Conservation (phyloP, 2,888 invertebrate genomes). For the Tetragonula carbonaria region DNA sequence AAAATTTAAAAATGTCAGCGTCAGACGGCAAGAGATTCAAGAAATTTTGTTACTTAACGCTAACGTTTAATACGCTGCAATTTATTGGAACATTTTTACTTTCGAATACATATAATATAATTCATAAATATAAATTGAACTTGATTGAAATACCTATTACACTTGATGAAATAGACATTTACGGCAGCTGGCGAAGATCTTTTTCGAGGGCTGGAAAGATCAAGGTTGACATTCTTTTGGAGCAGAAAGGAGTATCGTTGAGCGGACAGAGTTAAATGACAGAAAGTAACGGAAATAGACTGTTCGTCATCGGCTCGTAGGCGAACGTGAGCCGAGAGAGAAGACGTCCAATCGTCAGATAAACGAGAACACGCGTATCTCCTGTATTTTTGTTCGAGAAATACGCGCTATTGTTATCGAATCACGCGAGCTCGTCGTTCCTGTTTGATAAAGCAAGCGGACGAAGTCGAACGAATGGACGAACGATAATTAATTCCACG, state of each 20-base stretch:
- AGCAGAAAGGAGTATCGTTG: background rate
- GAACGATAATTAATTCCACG: slow-evolving; percentile 36
- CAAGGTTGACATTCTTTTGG: slow-evolving; percentile 16
- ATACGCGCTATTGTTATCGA: background rate
- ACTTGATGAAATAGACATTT: no score
- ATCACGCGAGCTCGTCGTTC: slow-evolving; percentile 4
- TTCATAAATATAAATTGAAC: no score
- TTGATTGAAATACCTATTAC: no score
- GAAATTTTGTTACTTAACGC: no score
- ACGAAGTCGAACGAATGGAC: slow-evolving; percentile 11
- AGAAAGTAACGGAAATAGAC: slow-evolving; percentile 42
- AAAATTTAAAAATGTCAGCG: no score
- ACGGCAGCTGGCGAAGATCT: no score
- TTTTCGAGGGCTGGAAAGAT: slow-evolving; percentile 1
- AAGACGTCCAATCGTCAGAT: slow-evolving; percentile 13
- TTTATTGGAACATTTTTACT: no score
- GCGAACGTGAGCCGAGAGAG: slow-evolving; percentile 5
- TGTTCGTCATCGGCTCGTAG: slow-evolving; percentile 46
- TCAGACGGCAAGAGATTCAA: no score
- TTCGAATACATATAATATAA: no score
- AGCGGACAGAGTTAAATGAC: background rate
- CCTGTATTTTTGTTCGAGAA: background rate
- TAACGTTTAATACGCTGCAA: no score
- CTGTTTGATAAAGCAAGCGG: slow-evolving; percentile 40
- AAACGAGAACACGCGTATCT: slow-evolving; percentile 26